These are phyloP conservation scores for Egretta garzetta DNA, from an alignment of 2,113 vertebrate genomes.

Conservation along the genomic window DNA sequence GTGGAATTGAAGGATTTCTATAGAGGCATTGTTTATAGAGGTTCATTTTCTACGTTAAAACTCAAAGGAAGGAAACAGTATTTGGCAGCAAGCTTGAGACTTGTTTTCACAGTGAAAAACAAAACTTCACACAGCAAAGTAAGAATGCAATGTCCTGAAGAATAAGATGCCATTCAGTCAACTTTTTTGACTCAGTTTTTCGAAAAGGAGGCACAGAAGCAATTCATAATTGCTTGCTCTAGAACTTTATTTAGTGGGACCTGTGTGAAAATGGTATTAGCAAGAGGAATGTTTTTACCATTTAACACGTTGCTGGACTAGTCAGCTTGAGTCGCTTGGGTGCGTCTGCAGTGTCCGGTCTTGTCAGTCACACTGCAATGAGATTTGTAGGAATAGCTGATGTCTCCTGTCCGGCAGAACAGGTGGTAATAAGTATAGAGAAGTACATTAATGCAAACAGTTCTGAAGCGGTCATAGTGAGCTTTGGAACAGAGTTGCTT, in stretches of 20 bases:
- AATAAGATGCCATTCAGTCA: background rate
- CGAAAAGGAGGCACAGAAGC: background rate
- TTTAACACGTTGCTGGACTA: background rate
- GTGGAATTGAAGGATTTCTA: constrained; percentile 53
- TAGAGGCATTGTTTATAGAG: constrained; percentile 57
- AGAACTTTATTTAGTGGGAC: background rate
- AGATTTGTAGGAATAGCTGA: background rate
- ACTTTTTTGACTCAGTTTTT: background rate
- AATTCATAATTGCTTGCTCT: background rate
- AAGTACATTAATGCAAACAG: background rate
- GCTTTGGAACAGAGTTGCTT: background rate
- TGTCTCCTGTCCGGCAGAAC: background rate
- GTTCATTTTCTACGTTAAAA: constrained; percentile 57
- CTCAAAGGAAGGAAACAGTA: constrained; percentile 38
- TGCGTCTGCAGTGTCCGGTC: background rate
- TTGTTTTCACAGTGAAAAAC: constrained; percentile 32
- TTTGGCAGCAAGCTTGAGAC: constrained; percentile 39
- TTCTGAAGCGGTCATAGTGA: background rate
- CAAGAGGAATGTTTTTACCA: background rate
- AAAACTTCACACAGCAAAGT: background rate
- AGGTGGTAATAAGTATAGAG: background rate
- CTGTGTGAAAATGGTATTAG: background rate
- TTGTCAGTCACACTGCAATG: background rate
- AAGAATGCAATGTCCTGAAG: background rate
- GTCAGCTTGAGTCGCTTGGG: background rate